These are phyloP conservation scores for Todiramphus chloris DNA, from an alignment of 2,113 vertebrate genomes.

Conservation along the genomic window DNA sequence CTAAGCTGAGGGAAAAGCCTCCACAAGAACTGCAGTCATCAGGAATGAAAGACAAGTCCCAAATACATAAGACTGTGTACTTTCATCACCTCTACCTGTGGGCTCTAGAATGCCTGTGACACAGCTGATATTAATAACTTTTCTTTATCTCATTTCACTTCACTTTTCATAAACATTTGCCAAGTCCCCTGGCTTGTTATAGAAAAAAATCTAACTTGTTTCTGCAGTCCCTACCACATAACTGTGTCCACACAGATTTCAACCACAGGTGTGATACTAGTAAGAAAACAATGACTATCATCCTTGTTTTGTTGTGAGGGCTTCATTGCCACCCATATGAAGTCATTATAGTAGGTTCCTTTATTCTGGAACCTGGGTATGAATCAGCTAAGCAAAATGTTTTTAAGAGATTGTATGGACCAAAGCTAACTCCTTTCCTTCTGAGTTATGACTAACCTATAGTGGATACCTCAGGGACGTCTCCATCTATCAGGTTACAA, in stretches of 20 bases:
- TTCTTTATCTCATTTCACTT: not conserved
- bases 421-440: not conserved
- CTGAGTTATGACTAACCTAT: not conserved
- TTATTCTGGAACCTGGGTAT: not conserved
- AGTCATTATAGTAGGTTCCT: not conserved
- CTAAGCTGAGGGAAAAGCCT: not conserved
- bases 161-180: not conserved
- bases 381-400: not conserved
- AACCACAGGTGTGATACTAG: not conserved
- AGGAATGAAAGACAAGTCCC: not conserved
- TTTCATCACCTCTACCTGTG: not conserved
- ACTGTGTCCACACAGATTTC: not conserved
- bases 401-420: not conserved
- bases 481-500: not conserved
- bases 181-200: not conserved
- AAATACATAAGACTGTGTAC: rapidly evolving
- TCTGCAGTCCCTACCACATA: not conserved
- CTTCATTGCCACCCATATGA: not conserved
- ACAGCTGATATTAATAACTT: not conserved
- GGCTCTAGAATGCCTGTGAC: not conserved
- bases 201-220: not conserved
- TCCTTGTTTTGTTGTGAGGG: not conserved
- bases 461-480: not conserved
- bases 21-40: not conserved
- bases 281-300: not conserved